Percentiles rank a stretch among this genome's conserved stretches.
These are phyloP conservation scores for Ptychobarbus kaznakovi DNA, from an alignment of 2,797 vertebrate genomes.

Conservation along the genomic window DNA sequence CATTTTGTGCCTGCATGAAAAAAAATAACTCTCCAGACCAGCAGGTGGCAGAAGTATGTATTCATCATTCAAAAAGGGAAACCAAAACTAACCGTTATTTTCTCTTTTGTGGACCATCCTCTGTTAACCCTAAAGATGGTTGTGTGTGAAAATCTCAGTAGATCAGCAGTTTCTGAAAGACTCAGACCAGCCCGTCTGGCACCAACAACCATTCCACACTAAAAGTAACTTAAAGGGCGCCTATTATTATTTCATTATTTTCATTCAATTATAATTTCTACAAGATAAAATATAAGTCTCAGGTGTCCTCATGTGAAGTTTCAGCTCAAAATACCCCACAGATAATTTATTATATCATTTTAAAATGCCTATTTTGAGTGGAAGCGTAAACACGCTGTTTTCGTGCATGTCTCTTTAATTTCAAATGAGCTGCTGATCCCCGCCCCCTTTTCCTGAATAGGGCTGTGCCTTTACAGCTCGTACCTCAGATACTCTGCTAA, in stretches of 20 bases:
- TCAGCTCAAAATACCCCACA: background rate
- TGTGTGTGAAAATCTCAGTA: too few species aligned
- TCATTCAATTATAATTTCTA: too few species aligned
- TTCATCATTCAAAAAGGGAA: background rate
- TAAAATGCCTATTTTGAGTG: background rate
- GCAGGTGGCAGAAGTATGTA: background rate
- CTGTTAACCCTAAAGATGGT: too few species aligned
- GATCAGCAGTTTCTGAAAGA: too few species aligned
- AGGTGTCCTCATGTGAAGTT: background rate
- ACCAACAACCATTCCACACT: too few species aligned
- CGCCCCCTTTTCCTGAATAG: background rate
- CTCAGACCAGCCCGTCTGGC: too few species aligned
- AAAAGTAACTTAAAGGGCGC: too few species aligned
- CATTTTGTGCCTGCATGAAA: background rate
- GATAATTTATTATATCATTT: background rate
- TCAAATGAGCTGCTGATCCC: background rate
- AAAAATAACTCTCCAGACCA: background rate
- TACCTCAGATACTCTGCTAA: background rate
- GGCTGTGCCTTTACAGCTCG: background rate
- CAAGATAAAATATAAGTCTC: background rate
- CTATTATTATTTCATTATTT: too few species aligned
- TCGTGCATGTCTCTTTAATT: background rate
- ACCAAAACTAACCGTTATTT: background rate
- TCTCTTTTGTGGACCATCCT: too few species aligned
- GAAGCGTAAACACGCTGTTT: background rate